Conservation (phyloP, 2,113 vertebrate genomes). For the Scomber scombrus region DNA sequence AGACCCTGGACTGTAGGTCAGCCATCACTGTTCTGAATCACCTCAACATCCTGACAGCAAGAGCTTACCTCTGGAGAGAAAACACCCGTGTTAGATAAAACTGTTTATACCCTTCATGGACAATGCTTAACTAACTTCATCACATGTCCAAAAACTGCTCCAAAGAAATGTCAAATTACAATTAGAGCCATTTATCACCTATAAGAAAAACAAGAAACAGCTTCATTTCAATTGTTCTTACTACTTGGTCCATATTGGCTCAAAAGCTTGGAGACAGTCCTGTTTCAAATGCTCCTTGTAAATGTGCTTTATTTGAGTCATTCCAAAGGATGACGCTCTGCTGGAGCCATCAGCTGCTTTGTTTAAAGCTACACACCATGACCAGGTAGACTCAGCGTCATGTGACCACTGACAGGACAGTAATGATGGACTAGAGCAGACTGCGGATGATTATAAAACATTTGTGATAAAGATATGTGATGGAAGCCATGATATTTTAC, state of each 20-base stretch:
- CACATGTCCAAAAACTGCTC: neutral
- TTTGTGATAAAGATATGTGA: too few relatives aligned
- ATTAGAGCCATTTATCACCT: neutral
- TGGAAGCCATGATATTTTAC: too few relatives aligned
- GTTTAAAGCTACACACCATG: neutral
- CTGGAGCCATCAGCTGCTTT: too few relatives aligned
- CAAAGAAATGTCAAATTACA: neutral
- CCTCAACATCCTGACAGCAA: neutral
- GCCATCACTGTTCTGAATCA: neutral
- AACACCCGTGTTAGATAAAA: neutral
- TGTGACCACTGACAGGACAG: neutral
- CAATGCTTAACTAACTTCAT: neutral
- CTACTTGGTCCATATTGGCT: too few relatives aligned
- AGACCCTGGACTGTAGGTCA: neutral
- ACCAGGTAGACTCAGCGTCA: constrained; percentile 7
- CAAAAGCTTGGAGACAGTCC: too few relatives aligned
- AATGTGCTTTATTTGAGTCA: too few relatives aligned
- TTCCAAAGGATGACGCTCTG: too few relatives aligned
- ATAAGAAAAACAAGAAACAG: neutral
- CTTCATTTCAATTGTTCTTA: neutral
- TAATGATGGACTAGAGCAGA: neutral
- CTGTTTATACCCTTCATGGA: neutral
- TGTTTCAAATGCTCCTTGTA: too few relatives aligned
- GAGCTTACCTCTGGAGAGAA: too few relatives aligned
- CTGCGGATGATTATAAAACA: too few relatives aligned